phyloP scores from a whole-genome alignment of 2,797 vertebrate genomes.

The Hoplostethus mediterraneus region DNA sequence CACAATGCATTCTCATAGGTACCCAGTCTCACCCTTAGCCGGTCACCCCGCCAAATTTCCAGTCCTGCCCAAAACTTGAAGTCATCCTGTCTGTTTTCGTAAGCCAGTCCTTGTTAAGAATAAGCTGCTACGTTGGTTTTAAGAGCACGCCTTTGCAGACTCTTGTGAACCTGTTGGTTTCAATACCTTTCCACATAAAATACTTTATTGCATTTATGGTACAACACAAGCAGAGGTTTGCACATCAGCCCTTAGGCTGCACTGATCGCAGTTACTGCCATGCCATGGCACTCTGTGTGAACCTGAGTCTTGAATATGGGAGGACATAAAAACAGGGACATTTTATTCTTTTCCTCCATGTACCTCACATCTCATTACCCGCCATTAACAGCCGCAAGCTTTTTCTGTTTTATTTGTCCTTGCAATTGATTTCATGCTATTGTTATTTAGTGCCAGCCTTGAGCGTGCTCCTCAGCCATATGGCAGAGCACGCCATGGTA shows the following conservation, averaged over 20 bases:
- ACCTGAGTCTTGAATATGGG: conserved; percentile 54
- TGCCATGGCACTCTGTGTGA: conserved; percentile 53
- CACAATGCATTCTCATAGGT: neutral
- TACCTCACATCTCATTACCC: conserved; percentile 59
- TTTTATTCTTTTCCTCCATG: conserved; percentile 58
- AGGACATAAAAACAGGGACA: conserved; percentile 37
- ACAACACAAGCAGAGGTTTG: conserved; percentile 25
- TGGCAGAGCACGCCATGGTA: conserved; percentile 6
- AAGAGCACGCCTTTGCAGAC: conserved; percentile 18
- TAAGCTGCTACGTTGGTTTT: conserved; percentile 35
- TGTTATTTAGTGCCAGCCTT: conserved; percentile 73
- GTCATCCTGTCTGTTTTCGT: conserved; percentile 4
- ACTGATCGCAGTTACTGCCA: conserved; percentile 51
- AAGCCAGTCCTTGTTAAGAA: conserved; percentile 22
- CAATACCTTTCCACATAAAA: conserved; percentile 42
- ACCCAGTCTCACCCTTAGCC: neutral
- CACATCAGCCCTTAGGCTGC: conserved; percentile 42
- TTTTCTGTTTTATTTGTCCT: conserved; percentile 64
- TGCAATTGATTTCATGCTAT: conserved; percentile 71
- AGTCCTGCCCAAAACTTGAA: conserved; percentile 22
- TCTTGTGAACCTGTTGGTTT: conserved; percentile 44
- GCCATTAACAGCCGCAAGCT: conserved; percentile 24
- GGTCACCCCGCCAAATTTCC: neutral
- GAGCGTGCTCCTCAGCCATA: conserved; percentile 48
- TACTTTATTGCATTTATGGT: conserved; percentile 29